Evolutionary conservation across 1,140 invertebrate genomes (phyloP), one percentile per base, ranked within the genome.

Genomic region (Brevipalpus yothersi): DNA sequence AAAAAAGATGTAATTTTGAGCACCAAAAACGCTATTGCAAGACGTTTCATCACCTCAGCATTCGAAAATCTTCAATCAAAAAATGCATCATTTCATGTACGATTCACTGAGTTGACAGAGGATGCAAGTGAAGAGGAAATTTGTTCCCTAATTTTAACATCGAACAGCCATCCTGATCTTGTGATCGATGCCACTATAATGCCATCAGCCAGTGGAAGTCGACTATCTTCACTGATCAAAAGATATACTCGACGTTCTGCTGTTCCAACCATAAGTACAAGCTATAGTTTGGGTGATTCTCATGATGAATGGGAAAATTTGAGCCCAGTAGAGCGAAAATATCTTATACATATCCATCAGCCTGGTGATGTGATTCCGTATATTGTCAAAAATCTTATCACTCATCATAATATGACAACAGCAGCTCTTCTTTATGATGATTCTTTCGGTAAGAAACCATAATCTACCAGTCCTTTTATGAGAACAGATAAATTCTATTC

Each of bases 401-500:
- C 76, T 2, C 74, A 77, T 39, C 80, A 89, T 70, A 86, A 89
- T 65, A 84, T 91, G 53, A 87, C 82, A 15, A 89, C 88, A 71
- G 86, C 88, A 19, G 89, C 84, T 3, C 83, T 93, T 51, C 74
- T 93, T 9, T 91, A 87, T 69, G 87, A 93, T 66, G 76, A 82
- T 12, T 79, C 80, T 23, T 91, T 90, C 66, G 81, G 83, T 85
- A 73, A 72, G 71, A 65, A 31, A 43, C 39, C n/a, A n/a, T n/a
- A n/a, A n/a, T n/a, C n/a, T n/a, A n/a, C n/a, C n/a, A n/a, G n/a
- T n/a, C n/a, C n/a, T 12, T 23, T 63, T 45, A 56, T 8, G 40
- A 53, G 13, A n/a, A n/a, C n/a, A n/a, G n/a, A n/a, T n/a, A n/a
- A n/a, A n/a, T n/a, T n/a, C n/a, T n/a, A n/a, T n/a, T n/a, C n/a